These are phyloP conservation scores for Ceuthmochares aereus DNA, from an alignment of 2,113 vertebrate species.

Conservation along the genomic window DNA sequence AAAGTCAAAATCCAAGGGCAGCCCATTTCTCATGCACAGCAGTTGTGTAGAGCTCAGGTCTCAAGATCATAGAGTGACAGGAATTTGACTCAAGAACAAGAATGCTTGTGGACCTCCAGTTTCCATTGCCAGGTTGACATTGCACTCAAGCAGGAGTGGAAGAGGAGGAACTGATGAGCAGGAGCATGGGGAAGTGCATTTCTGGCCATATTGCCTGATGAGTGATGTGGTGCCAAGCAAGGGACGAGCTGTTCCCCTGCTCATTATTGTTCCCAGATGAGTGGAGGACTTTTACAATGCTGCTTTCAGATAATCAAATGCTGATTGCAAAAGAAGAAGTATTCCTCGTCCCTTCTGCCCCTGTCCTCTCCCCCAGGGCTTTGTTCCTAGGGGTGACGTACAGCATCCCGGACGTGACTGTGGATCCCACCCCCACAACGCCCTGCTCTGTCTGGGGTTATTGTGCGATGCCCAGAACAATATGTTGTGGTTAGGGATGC, in stretches of 20 bases:
- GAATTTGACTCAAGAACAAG: neutral
- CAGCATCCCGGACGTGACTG: neutral
- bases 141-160: neutral
- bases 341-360: neutral
- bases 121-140: neutral
- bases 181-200: rapidly evolving
- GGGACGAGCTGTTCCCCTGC: neutral
- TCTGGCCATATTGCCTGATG: neutral
- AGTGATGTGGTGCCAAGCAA: neutral
- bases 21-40: neutral
- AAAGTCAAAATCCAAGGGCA: neutral
- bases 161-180: neutral
- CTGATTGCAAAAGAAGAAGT: neutral
- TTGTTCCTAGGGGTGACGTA: neutral
- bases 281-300: rapidly evolving
- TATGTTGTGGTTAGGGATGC: constrained; percentile 51
- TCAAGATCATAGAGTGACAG: neutral
- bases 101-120: neutral
- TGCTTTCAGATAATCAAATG: neutral
- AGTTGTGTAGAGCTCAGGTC: neutral
- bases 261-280: constrained; percentile 33
- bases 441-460: neutral
- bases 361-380: neutral
- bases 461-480: constrained; percentile 49
- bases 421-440: neutral